Conservation (phyloP, 2,797 vertebrate species). For the Podarcis lilfordi region DNA sequence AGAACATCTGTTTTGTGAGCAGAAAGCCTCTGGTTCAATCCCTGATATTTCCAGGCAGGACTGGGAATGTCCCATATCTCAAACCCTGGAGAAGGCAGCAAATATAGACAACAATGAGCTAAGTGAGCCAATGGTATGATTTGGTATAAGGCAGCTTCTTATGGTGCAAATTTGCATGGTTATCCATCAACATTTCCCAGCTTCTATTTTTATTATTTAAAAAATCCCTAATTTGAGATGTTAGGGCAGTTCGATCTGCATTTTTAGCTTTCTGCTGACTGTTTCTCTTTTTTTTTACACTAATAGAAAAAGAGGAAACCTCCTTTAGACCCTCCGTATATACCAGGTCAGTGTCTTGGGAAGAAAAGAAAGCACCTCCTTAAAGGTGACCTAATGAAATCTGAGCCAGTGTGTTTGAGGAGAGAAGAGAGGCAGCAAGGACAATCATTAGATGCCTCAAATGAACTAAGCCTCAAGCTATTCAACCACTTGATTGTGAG, state of each 20-base stretch:
- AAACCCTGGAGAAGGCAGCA: too few species aligned
- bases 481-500: neutral
- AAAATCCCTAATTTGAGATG: constrained; percentile 36
- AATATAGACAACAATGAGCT: too few species aligned
- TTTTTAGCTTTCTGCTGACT: constrained; percentile 28
- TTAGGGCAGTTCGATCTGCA: constrained; percentile 54
- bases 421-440: neutral
- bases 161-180: neutral
- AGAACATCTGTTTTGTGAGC: too few species aligned
- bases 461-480: neutral
- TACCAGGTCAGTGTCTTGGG: constrained; percentile 42
- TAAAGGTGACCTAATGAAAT: neutral
- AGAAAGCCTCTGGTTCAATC: too few species aligned
- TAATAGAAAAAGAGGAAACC: constrained; percentile 24
- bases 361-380: neutral
- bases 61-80: too few species aligned
- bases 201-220: constrained; percentile 51
- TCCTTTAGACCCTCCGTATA: constrained; percentile 34
- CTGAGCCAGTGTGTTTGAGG: neutral
- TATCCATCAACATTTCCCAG: constrained; percentile 2
- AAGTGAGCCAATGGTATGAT: too few species aligned
- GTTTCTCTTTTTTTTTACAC: constrained; percentile 17
- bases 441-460: neutral
- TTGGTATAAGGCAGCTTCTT: too few species aligned
- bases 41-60: too few species aligned